A percentile compares a stretch with the other conserved stretches of the same genome.
These are phyloP conservation scores for Caracal caracal DNA, from an alignment of 2,113 vertebrate species.

Conservation along the genomic window DNA sequence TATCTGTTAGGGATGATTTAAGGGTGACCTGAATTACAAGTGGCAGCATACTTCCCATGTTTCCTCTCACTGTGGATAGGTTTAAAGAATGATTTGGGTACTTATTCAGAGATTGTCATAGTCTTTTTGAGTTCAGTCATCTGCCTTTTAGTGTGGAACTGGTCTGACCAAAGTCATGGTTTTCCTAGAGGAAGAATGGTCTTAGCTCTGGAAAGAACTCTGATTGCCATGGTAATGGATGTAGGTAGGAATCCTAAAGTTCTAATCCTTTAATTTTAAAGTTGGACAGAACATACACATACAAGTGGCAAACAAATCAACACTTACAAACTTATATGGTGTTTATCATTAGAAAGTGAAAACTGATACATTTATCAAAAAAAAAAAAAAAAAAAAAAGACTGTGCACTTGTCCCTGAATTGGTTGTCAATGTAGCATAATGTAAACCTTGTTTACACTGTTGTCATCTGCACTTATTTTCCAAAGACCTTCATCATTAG, in stretches of 20 bases:
- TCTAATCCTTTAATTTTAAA: constrained; percentile 18
- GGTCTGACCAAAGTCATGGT: neutral
- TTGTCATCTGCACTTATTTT: neutral
- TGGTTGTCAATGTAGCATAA: neutral
- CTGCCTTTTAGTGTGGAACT: neutral
- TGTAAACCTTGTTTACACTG: neutral
- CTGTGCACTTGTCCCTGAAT: neutral
- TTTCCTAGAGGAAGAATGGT: neutral
- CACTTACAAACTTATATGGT: neutral
- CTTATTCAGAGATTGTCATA: neutral
- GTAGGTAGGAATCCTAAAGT: neutral
- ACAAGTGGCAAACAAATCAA: neutral
- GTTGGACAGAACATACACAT: neutral
- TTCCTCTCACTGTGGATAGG: neutral
- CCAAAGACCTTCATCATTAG: neutral
- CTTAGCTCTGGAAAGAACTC: neutral
- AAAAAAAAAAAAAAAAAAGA: neutral
- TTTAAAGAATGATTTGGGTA: neutral
- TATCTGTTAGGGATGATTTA: neutral
- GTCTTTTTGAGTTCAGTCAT: neutral
- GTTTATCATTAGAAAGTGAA: neutral
- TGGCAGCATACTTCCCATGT: neutral
- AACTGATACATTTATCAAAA: neutral
- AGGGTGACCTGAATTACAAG: neutral
- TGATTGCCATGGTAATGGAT: neutral